Evolutionary conservation across 2,113 vertebrate species (phyloP).

Genomic region (Scomber scombrus): DNA sequence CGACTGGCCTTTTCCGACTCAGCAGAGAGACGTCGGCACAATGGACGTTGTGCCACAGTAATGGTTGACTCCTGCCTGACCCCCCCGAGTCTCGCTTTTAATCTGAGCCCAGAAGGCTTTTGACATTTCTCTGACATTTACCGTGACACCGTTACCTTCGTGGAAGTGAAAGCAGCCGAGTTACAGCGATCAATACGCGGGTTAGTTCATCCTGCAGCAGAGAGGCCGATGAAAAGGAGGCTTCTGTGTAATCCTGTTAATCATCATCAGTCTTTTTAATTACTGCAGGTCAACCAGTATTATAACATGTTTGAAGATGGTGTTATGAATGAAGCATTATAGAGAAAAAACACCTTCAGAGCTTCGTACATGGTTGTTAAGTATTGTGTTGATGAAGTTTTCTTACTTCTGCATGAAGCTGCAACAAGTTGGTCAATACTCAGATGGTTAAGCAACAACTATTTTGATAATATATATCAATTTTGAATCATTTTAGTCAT

Average conservation of each 20-base stretch:
- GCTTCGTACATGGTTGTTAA: too few relatives aligned
- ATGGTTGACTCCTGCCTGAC: constrained; percentile 53
- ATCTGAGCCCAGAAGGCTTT: constrained; percentile 66
- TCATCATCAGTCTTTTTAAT: not conserved
- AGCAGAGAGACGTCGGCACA: not conserved
- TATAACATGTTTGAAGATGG: not conserved
- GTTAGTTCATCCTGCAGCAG: constrained; percentile 32
- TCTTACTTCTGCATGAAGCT: too few relatives aligned
- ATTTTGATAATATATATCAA: too few relatives aligned
- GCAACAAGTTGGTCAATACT: too few relatives aligned
- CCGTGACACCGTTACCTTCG: constrained; percentile 38
- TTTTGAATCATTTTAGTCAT: too few relatives aligned
- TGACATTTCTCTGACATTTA: constrained; percentile 77
- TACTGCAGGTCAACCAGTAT: not conserved
- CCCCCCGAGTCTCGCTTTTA: constrained; percentile 40
- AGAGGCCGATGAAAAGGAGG: not conserved
- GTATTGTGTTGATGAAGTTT: too few relatives aligned
- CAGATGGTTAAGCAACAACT: too few relatives aligned
- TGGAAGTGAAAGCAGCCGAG: constrained; percentile 15
- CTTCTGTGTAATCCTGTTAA: constrained; percentile 10
- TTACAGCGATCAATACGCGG: constrained; percentile 43
- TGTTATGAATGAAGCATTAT: not conserved
- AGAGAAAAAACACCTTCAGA: too few relatives aligned
- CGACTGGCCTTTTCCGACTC: constrained; percentile 32
- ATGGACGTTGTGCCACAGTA: not conserved